Conservation (phyloP, 2,113 vertebrate species). For the Potamarius usumacintae region DNA sequence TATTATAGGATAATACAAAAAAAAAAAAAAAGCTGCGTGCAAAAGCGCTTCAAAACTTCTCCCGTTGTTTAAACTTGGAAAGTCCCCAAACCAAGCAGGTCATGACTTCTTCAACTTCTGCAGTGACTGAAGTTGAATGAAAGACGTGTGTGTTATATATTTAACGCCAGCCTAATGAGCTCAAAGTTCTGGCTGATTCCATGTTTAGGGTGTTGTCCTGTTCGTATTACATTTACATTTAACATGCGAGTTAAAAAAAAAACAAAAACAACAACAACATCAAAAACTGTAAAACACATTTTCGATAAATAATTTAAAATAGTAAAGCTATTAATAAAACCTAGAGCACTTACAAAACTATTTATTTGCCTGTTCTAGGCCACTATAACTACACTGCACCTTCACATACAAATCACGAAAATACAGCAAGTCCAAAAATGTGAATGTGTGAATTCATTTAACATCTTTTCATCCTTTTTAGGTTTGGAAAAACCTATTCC, state of each 20-base stretch:
- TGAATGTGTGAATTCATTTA: too few species aligned
- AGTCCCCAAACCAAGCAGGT: neutral
- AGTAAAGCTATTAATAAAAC: neutral
- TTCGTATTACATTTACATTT: neutral
- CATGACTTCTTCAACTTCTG: constrained; percentile 17
- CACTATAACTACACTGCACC: neutral
- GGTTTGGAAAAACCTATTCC: too few species aligned
- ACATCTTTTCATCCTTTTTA: too few species aligned
- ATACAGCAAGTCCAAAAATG: too few species aligned
- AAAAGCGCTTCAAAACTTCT: neutral
- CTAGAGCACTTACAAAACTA: neutral
- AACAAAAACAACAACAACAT: too few species aligned
- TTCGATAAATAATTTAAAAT: neutral
- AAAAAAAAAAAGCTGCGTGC: neutral
- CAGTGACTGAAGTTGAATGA: neutral
- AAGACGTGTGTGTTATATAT: neutral
- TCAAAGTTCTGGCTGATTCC: neutral
- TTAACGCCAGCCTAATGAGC: neutral
- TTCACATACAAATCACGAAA: neutral
- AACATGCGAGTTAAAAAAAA: neutral
- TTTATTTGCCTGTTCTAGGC: neutral
- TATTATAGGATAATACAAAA: neutral
- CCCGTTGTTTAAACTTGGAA: neutral
- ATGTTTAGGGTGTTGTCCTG: neutral
- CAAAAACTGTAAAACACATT: neutral